phyloP scores from a whole-genome alignment of 2,888 invertebrate genomes.

The Morpho deidamia region DNA sequence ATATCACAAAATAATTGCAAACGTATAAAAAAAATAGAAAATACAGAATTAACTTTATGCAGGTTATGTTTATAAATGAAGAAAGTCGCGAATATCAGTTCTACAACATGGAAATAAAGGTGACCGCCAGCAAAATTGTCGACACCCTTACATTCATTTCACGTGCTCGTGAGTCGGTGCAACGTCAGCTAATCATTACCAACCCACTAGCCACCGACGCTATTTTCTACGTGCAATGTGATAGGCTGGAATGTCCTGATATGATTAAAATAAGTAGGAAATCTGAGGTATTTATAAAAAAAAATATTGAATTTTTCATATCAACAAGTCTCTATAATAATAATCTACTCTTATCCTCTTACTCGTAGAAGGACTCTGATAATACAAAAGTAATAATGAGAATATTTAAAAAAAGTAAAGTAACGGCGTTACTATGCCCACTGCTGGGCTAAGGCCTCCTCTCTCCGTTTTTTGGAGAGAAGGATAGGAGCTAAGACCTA shows the following conservation, averaged over 20 bases:
- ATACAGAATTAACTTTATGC: background rate
- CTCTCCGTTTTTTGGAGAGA: too few relatives aligned
- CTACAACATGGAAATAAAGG: conserved; percentile 47
- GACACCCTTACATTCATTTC: conserved; percentile 50
- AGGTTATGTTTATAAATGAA: conserved; percentile 62
- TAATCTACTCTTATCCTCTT: too few relatives aligned
- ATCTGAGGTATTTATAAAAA: conserved; percentile 44
- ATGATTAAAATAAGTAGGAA: conserved; percentile 42
- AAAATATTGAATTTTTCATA: background rate
- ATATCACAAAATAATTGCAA: too few relatives aligned
- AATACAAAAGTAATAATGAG: too few relatives aligned
- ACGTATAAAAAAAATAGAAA: too few relatives aligned
- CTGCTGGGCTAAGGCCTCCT: too few relatives aligned
- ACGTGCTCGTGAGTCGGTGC: conserved; percentile 54
- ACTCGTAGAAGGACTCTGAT: too few relatives aligned
- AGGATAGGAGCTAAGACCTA: too few relatives aligned
- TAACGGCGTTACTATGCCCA: too few relatives aligned
- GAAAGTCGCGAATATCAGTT: conserved; percentile 56
- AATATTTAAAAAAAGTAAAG: too few relatives aligned
- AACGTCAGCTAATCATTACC: conserved; percentile 44
- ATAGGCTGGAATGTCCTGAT: conserved; percentile 44
- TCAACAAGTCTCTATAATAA: background rate
- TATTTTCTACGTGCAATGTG: conserved; percentile 41
- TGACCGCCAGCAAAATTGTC: conserved; percentile 50
- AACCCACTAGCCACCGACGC: conserved; percentile 51